These are phyloP conservation scores for Melieria omissa DNA, from an alignment of 2,888 invertebrate species.

Conservation along the genomic window DNA sequence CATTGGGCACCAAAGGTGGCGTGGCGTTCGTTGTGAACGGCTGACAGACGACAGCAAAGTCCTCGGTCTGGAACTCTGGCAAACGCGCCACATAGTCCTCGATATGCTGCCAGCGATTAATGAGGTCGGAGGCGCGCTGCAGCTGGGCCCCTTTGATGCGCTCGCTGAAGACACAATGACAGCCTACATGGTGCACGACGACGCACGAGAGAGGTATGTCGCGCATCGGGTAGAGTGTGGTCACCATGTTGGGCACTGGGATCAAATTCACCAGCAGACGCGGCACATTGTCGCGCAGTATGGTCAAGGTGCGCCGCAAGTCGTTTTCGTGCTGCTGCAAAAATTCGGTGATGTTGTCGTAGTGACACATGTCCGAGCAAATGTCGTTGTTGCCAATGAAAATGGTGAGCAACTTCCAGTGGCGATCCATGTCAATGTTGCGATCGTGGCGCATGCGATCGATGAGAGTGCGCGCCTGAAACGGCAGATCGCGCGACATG, in stretches of 20 bases:
- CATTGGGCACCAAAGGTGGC: conserved; percentile 62
- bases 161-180: conserved; percentile 56
- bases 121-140: conserved; percentile 38
- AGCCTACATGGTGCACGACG: conserved; percentile 52
- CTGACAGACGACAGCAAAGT: conserved; percentile 72
- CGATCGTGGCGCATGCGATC: conserved; percentile 56
- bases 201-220: conserved; percentile 50
- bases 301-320: conserved; percentile 67
- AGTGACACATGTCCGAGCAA: conserved; percentile 70
- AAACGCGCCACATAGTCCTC: conserved; percentile 68
- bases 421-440: conserved; percentile 68
- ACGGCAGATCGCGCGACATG: conserved; percentile 57
- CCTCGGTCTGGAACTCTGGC: conserved; percentile 63
- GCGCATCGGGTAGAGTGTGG: conserved; percentile 43
- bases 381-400: conserved; percentile 73
- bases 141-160: conserved; percentile 40
- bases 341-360: conserved; percentile 59
- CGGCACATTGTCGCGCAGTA: conserved; percentile 70
- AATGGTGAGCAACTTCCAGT: conserved; percentile 74
- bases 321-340: conserved; percentile 68
- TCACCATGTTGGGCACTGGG: conserved; percentile 53
- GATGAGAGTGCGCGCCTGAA: conserved; percentile 53
- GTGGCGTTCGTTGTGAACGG: conserved; percentile 59
- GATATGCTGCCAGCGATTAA: conserved; percentile 67
- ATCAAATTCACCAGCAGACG: conserved; percentile 58